Conservation (phyloP, 1,140 invertebrate species). For the Planococcus citri region DNA sequence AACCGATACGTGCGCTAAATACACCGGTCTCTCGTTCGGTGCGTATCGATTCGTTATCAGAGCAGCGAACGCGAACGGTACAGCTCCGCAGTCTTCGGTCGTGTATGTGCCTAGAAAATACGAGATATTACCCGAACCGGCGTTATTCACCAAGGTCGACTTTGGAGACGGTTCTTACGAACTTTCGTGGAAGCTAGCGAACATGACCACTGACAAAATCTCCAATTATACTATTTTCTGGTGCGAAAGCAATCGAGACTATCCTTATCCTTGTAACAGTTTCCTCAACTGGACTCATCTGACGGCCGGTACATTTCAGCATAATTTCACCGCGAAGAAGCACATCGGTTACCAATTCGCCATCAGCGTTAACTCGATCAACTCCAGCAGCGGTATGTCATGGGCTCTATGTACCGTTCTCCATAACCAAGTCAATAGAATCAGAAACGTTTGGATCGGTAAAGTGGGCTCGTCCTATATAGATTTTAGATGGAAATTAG, state of each 20-base stretch:
- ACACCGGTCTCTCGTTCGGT: not conserved
- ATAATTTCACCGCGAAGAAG: conserved; percentile 40
- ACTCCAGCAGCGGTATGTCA: conserved; percentile 55
- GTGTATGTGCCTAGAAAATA: not conserved
- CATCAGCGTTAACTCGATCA: conserved; percentile 51
- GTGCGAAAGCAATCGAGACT: conserved; percentile 47
- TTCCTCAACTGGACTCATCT: conserved; percentile 44
- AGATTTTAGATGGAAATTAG: conserved; percentile 52
- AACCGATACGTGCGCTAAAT: not conserved
- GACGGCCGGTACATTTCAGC: conserved; percentile 33
- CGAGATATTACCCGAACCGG: conserved; percentile 34
- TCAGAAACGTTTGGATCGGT: conserved; percentile 49
- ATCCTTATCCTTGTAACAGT: conserved; percentile 45
- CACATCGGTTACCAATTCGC: conserved; percentile 50
- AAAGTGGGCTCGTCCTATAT: conserved; percentile 43
- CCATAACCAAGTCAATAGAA: conserved; percentile 51
- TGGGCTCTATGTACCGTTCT: conserved; percentile 63
- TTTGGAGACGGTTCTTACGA: conserved; percentile 50
- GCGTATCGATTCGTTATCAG: not conserved
- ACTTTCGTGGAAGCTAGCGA: conserved; percentile 51
- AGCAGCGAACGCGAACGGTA: not conserved
- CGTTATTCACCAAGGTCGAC: conserved; percentile 51
- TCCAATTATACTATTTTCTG: conserved; percentile 58
- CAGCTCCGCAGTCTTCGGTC: not conserved
- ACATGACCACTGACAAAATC: conserved; percentile 30